A percentile compares a stretch with the other conserved stretches of the same genome.
These are phyloP conservation scores for Rhineura floridana DNA, from an alignment of 2,113 vertebrate species.

Conservation along the genomic window DNA sequence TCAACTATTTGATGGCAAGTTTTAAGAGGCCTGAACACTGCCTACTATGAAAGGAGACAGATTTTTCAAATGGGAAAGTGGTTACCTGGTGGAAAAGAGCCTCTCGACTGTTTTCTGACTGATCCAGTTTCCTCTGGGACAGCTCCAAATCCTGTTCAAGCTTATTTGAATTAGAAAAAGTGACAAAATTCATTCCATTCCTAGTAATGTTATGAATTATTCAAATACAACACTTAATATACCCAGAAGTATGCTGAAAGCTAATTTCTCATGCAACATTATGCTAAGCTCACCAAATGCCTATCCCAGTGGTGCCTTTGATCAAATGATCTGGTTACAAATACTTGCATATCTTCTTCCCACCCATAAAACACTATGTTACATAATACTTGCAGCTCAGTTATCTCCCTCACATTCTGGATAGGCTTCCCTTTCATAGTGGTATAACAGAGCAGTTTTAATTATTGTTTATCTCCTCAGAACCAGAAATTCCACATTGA, in stretches of 20 bases:
- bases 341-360: background rate
- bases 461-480: background rate
- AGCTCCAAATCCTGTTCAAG: constrained; percentile 85
- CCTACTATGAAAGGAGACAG: constrained; percentile 31
- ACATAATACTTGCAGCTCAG: background rate
- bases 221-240: background rate
- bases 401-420: background rate
- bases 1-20: constrained; percentile 30
- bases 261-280: background rate
- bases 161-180: constrained; percentile 66
- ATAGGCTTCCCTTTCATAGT: background rate
- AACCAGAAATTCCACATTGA: background rate
- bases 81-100: constrained; percentile 87
- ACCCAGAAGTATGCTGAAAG: background rate
- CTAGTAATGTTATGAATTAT: constrained; percentile 7
- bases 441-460: too few species aligned
- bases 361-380: background rate
- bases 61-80: constrained; percentile 33
- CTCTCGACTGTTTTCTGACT: constrained; percentile 86
- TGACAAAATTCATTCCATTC: background rate
- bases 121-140: constrained; percentile 78
- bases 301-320: background rate
- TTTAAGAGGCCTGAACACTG: constrained; percentile 14
- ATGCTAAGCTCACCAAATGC: background rate
- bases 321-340: constrained; percentile 9